Base-by-base conservation (phyloP, 2,113 vertebrate genomes). In the Potamarius usumacintae region DNA sequence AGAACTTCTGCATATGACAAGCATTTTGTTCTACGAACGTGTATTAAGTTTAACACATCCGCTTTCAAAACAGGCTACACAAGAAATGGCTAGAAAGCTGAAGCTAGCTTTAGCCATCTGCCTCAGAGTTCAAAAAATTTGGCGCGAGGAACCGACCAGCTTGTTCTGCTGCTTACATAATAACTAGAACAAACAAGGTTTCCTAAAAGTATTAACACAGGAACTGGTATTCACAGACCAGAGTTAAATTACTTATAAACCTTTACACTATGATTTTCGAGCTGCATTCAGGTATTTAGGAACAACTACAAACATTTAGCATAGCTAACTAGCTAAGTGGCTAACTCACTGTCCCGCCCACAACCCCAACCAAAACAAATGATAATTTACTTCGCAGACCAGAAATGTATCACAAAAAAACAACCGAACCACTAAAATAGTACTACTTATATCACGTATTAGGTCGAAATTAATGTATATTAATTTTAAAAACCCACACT, bases 321-420 rank as follows among this genome's bases (percentile, higher is more conserved):
- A 81, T 53, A 22, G 62, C 78, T 78, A 27, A 83, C 74, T 84
- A 78, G 89, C 89, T 83, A 79, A 20, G 60, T 17, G 27, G 80
- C 80, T 83, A 83, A 52, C 25, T 25, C 57, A 65, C 65, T 50
- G 89, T 90, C 84, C 84, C 87, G 87, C 89, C 86, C 87, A 80
- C 89, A 86, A 72, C 42, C 48, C 48, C 5, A 69, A 90, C 81
- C 76, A 76, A 90, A 87, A 89, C 65, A 90, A 85, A 88, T 52
- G 62, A 11, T 42, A 20, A 17, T 86, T 86, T 30, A 50, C n/a
- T 27, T 34, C 18, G 7, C 34, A 53, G 30, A 17, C 2, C n/a
- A 17, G 18, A 50, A 50, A 30, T 57, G 55, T 4, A 55, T 55
- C n/a, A 14, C 69, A 30, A 34, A 17, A 25, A 84, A 14, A 17